Evolutionary conservation across 2,888 invertebrate species (phyloP).

Genomic region (Pyrochroa serraticornis): DNA sequence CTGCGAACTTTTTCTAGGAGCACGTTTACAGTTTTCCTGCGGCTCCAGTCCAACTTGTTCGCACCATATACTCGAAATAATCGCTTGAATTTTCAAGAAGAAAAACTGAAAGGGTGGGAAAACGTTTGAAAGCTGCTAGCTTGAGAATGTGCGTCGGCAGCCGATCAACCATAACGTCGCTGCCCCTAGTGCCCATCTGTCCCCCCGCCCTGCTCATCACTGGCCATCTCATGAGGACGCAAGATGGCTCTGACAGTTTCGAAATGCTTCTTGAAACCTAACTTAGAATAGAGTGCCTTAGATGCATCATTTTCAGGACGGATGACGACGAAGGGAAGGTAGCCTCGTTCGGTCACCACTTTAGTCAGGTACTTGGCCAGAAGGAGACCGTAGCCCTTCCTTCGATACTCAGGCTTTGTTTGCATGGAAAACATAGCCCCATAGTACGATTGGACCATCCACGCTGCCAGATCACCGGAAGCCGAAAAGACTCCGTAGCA

Average conservation of each 20-base stretch:
- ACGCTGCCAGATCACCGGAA: conserved; percentile 78
- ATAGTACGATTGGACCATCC: conserved; percentile 92
- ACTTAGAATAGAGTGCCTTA: conserved; percentile 79
- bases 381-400: conserved; percentile 71
- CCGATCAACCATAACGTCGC: conserved; percentile 1
- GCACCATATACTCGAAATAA: not conserved
- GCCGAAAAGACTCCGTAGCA: conserved; percentile 80
- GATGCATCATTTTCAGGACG: conserved; percentile 87
- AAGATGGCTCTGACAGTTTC: conserved; percentile 82
- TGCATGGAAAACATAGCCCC: conserved; percentile 94
- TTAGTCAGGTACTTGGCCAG: conserved; percentile 68
- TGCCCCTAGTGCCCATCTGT: conserved; percentile 27
- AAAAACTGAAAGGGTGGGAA: not conserved
- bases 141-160: conserved; percentile 23
- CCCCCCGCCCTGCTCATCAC: conserved; percentile 48
- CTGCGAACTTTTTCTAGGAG: too few species aligned
- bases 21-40: too few species aligned
- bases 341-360: conserved; percentile 61
- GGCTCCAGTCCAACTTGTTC: too few species aligned
- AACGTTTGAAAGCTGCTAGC: conserved; percentile 11
- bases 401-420: conserved; percentile 63
- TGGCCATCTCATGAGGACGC: conserved; percentile 61
- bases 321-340: conserved; percentile 86
- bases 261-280: conserved; percentile 81
- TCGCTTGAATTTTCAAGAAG: conserved; percentile 1